These are phyloP conservation scores for Drosophila subobscura DNA, from an alignment of 1,140 invertebrate genomes.

Conservation along the genomic window DNA sequence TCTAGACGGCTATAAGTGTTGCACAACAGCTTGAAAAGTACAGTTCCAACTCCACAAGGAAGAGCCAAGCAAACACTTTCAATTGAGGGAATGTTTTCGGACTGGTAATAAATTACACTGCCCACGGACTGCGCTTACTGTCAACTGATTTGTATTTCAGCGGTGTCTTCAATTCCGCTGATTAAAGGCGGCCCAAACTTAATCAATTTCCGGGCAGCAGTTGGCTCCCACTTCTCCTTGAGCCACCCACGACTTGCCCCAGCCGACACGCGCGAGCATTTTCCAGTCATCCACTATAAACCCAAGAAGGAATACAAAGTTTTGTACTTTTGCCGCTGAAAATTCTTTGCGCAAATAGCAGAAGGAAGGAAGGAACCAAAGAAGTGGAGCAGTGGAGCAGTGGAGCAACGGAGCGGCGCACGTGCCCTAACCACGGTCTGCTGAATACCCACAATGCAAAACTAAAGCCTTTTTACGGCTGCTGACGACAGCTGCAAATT, in stretches of 20 bases:
- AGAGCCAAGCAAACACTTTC: constrained; percentile 25
- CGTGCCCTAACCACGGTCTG: constrained; percentile 43
- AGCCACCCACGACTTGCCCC: not conserved
- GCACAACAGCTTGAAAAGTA: too few relatives aligned
- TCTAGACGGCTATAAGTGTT: too few relatives aligned
- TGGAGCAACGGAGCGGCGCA: not conserved
- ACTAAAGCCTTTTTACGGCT: constrained; percentile 78
- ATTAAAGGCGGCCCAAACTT: constrained; percentile 67
- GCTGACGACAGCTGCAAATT: constrained; percentile 79
- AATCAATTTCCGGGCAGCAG: constrained; percentile 77
- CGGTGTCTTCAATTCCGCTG: constrained; percentile 47
- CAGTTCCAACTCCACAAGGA: too few relatives aligned
- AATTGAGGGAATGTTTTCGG: not conserved
- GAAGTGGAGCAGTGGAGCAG: not conserved
- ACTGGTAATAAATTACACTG: constrained; percentile 2
- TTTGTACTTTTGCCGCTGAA: constrained; percentile 34
- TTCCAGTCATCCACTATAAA: constrained; percentile 27
- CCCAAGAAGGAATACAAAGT: constrained; percentile 35
- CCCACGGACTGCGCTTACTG: constrained; percentile 11
- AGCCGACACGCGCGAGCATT: constrained; percentile 45
- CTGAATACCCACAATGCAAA: constrained; percentile 61
- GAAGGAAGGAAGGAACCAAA: not conserved
- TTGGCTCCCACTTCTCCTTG: too few relatives aligned
- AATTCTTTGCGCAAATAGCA: constrained; percentile 3
- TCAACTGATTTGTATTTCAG: constrained; percentile 64